Conservation (phyloP, 2,888 invertebrate genomes). For the Caenorhabditis afra region DNA sequence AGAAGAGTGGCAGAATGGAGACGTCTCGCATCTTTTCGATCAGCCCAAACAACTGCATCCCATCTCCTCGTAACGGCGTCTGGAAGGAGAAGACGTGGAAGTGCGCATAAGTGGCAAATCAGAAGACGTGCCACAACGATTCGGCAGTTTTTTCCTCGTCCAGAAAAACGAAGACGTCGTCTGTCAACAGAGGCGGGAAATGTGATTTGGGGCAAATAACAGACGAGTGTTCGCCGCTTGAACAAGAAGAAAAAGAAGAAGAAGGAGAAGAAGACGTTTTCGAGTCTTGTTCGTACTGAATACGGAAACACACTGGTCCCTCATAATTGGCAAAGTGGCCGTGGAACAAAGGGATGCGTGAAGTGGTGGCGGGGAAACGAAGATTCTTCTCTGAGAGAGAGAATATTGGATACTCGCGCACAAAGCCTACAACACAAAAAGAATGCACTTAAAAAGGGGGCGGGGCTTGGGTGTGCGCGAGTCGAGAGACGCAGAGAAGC, state of each 20-base stretch:
- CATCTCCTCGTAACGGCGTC: not conserved
- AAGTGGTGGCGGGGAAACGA: constrained; percentile 13
- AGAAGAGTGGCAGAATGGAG: constrained; percentile 15
- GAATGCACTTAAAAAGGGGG: constrained; percentile 49
- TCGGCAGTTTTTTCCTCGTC: no score
- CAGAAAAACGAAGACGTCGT: no score
- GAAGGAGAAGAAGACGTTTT: no score
- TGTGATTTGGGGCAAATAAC: constrained; percentile 13
- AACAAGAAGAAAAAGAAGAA: no score
- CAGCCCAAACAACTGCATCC: constrained; percentile 27
- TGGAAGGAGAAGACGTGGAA: not conserved
- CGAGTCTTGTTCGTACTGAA: not conserved
- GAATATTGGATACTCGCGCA: constrained; percentile 50
- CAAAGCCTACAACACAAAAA: constrained; percentile 17
- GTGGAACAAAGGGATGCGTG: constrained; percentile 9
- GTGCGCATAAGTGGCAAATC: not conserved
- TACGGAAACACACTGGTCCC: not conserved
- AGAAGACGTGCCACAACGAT: not conserved
- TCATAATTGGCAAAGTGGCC: constrained; percentile 21
- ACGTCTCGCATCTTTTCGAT: constrained; percentile 29
- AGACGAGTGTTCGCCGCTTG: not conserved
- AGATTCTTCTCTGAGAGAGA: constrained; percentile 33
- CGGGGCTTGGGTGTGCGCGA: constrained; percentile 14
- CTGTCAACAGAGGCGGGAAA: constrained; percentile 6
- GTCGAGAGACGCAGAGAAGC: not conserved